Conservation (phyloP, 2,797 vertebrate genomes). For the Momotus momota region DNA sequence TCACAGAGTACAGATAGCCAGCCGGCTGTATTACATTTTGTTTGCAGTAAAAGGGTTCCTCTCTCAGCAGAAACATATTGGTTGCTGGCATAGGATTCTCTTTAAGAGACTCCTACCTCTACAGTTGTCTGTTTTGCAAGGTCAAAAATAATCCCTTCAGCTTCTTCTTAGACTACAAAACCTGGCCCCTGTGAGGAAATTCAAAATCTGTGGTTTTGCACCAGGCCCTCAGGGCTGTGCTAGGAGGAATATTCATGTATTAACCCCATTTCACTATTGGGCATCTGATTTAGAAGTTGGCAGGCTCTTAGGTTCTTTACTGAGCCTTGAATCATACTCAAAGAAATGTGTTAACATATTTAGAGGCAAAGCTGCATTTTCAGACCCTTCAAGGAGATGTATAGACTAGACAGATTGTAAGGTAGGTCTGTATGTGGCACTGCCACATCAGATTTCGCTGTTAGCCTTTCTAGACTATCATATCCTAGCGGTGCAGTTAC, state of each 20-base stretch:
- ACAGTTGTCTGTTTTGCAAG: not conserved
- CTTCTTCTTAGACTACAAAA: not conserved
- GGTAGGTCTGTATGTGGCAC: not conserved
- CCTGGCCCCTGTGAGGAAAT: not conserved
- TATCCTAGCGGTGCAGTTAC: not conserved
- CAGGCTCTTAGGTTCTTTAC: not conserved
- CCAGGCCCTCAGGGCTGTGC: not conserved
- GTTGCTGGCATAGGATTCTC: not conserved
- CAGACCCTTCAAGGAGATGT: not conserved
- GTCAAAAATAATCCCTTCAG: not conserved
- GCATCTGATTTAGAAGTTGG: not conserved
- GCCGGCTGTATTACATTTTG: rapidly evolving
- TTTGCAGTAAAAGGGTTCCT: not conserved
- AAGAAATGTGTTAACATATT: not conserved
- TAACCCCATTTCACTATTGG: not conserved
- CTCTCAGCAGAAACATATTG: not conserved
- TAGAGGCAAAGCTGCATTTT: not conserved
- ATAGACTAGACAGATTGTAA: not conserved
- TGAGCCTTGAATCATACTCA: not conserved
- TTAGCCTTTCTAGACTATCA: not conserved
- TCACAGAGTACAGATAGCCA: not conserved
- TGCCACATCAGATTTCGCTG: not conserved
- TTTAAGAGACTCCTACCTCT: not conserved
- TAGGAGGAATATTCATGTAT: not conserved
- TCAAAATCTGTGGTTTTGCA: not conserved